These are phyloP conservation scores for Paedocypris micromegethes DNA, from an alignment of 2,797 vertebrate genomes.

Conservation along the genomic window DNA sequence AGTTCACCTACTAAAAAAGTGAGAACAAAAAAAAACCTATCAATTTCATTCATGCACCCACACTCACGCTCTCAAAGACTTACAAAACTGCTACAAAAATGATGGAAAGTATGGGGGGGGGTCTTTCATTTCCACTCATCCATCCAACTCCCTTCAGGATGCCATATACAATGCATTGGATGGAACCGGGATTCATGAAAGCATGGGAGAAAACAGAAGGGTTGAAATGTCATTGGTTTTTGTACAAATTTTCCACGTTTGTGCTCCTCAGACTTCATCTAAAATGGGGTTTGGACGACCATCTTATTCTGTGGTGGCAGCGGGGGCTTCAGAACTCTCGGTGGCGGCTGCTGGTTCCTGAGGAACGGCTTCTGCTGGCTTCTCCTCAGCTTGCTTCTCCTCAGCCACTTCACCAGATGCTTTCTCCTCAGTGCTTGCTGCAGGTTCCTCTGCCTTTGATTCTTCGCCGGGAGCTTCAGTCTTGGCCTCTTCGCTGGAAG, in stretches of 20 bases:
- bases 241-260: conserved; percentile 95
- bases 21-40: conserved; percentile 48
- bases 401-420: conserved; percentile 32
- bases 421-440: conserved; percentile 51
- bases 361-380: conserved; percentile 73
- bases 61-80: conserved; percentile 54
- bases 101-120: conserved; percentile 52
- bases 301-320: conserved; percentile 65
- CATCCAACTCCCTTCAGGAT: conserved; percentile 60
- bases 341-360: conserved; percentile 61
- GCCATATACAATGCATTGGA: conserved; percentile 48
- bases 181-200: conserved; percentile 66
- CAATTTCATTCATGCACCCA: conserved; percentile 47
- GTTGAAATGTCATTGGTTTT: conserved; percentile 91
- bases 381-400: conserved; percentile 74
- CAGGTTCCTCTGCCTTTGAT: conserved; percentile 58
- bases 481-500: conserved; percentile 55
- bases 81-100: conserved; percentile 68
- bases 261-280: conserved; percentile 86
- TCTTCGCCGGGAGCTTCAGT: conserved; percentile 57
- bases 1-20: conserved; percentile 55
- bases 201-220: conserved; percentile 62
- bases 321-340: conserved; percentile 36
- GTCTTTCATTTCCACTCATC: conserved; percentile 55
- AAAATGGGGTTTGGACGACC: conserved; percentile 76